Percentiles rank a stretch among this genome's conserved stretches.
Conservation (phyloP, 1,140 invertebrate genomes). For the Aphidius ervi region DNA sequence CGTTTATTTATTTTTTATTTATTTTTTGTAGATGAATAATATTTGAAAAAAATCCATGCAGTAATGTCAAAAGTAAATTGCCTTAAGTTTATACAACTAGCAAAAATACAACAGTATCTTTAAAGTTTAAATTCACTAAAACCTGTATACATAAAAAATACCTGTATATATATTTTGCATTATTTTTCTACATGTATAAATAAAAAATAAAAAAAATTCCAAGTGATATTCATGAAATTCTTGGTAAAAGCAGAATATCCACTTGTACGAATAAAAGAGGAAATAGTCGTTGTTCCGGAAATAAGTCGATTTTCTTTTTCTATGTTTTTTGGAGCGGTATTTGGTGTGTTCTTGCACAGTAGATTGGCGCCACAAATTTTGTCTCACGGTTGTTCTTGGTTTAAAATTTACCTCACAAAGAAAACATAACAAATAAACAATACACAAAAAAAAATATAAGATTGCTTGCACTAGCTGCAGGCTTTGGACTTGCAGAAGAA, state of each 20-base stretch:
- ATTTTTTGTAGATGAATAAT: no score
- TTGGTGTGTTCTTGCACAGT: conserved; percentile 14
- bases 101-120: no score
- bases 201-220: background rate
- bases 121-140: no score
- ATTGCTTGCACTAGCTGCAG: background rate
- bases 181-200: no score
- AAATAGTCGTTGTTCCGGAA: conserved; percentile 19
- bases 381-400: background rate
- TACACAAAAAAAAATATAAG: conserved; percentile 13
- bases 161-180: no score
- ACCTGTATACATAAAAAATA: no score
- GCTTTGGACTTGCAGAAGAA: no score
- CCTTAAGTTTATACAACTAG: no score
- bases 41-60: no score
- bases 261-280: conserved; percentile 21
- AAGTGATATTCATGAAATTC: conserved; percentile 18
- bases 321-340: conserved; percentile 14
- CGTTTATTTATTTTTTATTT: no score
- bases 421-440: conserved; percentile 1
- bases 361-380: conserved; percentile 16
- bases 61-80: no score
- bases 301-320: conserved; percentile 17
- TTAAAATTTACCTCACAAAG: conserved; percentile 9
- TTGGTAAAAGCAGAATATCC: conserved; percentile 18